Base-by-base conservation (phyloP, 2,888 invertebrate species). In the Cepaea hortensis region DNA sequence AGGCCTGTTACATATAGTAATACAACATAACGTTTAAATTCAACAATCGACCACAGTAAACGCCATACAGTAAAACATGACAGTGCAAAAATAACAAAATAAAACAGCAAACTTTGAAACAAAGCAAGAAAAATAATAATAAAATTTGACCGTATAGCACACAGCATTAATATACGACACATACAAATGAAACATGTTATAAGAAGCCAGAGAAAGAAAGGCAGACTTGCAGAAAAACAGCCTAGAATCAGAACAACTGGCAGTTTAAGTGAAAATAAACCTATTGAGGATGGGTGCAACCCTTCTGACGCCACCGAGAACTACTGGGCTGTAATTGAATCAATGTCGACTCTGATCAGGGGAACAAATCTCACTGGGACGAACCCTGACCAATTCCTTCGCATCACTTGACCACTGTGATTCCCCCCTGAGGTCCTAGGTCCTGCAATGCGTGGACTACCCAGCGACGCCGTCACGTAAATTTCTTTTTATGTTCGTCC, bases 341-440 rank as follows among this genome's bases (percentile, higher is more conserved):
- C 84, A 84, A 84, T n/a, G 77, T 77, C 77, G 46, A 20, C 75
- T 75, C 62, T 84, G 62, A 84, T 75, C 50, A 46, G 20, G 48
- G 18, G 48, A 84, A 48, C 84, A 84, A 84, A 84, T 84, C 84
- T 84, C 84, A 9, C 77, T 11, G 68, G 75, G 84, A 11, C 77
- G 11, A 65, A n/a, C 65, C 23, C 77, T 62, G 84, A 76, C 84
- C 77, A 77, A 84, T 84, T 84, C 84, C 77, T 68, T 76, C 68
- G 84, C 76, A 76, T 84, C 84, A 84, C 84, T 84, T 84, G 84
- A 84, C 84, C 84, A 84, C 70, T 23, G 76, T 77, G 77, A 84
- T 77, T 46, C 84, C 84, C 84, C 76, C 35, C 18, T 18, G 84
- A 23, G 84, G 77, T 77, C 84, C 68, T 46, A 48, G 70, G 76